Conservation (phyloP, 2,797 vertebrate genomes). For the Pseudopleuronectes americanus region DNA sequence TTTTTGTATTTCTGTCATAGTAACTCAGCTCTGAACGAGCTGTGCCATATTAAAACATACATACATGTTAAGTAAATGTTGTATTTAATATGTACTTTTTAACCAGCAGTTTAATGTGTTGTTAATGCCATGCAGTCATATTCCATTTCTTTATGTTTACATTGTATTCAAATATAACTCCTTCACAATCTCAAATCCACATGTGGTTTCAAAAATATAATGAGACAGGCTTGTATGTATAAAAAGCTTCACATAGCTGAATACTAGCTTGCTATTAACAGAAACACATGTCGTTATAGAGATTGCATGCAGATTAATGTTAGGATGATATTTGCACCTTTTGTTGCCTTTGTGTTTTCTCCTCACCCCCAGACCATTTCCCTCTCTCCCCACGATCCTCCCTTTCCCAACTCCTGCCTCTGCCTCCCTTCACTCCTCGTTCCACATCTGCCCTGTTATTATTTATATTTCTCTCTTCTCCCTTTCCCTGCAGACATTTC, state of each 20-base stretch:
- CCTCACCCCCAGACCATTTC: not conserved
- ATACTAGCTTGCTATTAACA: not conserved
- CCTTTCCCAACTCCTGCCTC: not conserved
- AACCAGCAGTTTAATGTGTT: not conserved
- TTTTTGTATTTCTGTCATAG: conserved; percentile 2
- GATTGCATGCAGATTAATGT: conserved; percentile 54
- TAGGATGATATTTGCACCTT: conserved; percentile 53
- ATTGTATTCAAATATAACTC: conserved; percentile 61
- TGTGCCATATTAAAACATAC: conserved; percentile 32
- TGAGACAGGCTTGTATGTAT: not conserved
- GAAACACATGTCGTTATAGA: conserved; percentile 41
- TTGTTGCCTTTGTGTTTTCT: conserved; percentile 31
- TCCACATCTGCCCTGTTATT: not conserved
- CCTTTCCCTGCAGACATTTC: not conserved
- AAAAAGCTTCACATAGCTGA: no score
- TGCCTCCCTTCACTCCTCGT: not conserved
- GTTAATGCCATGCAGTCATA: conserved; percentile 26
- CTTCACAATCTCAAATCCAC: conserved; percentile 46
- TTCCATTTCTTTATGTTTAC: conserved; percentile 28
- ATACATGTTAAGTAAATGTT: conserved; percentile 43
- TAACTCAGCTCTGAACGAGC: conserved; percentile 16
- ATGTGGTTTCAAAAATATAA: conserved; percentile 31
- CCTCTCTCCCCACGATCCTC: not conserved
- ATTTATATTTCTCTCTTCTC: not conserved
- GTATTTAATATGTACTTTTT: conserved; percentile 8